Evolutionary conservation across 1,140 invertebrate species (phyloP).

Genomic region (Mizuhopecten yessoensis): DNA sequence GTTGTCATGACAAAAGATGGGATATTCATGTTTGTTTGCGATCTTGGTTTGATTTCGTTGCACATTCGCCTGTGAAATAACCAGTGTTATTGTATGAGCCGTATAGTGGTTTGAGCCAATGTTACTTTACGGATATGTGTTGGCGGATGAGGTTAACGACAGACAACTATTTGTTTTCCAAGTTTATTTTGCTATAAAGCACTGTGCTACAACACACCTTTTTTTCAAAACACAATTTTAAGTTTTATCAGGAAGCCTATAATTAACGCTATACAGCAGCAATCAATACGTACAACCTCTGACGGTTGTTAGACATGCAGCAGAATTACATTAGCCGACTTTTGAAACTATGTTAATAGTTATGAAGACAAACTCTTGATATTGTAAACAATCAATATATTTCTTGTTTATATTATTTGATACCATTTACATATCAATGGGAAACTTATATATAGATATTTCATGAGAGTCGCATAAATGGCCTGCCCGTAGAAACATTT

Average conservation of each 20-base stretch:
- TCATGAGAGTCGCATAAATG: no score
- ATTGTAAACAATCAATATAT: not conserved
- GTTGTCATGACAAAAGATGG: conserved; percentile 38
- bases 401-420: no score
- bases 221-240: not conserved
- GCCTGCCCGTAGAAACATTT: no score
- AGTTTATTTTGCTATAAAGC: conserved; percentile 14
- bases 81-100: not conserved
- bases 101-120: conserved; percentile 5
- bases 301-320: not conserved
- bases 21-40: conserved; percentile 8
- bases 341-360: not conserved
- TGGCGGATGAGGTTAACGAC: conserved; percentile 36
- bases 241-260: not conserved
- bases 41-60: conserved; percentile 27
- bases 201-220: not conserved
- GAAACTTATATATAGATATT: no score
- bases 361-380: not conserved
- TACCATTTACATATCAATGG: no score
- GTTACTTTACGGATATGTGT: not conserved
- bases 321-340: not conserved
- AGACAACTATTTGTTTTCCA: not conserved
- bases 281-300: conserved; percentile 29
- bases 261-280: not conserved
- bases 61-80: conserved; percentile 16